Base-by-base conservation (phyloP, 2,888 invertebrate genomes). In the Blastobasis adustella region DNA sequence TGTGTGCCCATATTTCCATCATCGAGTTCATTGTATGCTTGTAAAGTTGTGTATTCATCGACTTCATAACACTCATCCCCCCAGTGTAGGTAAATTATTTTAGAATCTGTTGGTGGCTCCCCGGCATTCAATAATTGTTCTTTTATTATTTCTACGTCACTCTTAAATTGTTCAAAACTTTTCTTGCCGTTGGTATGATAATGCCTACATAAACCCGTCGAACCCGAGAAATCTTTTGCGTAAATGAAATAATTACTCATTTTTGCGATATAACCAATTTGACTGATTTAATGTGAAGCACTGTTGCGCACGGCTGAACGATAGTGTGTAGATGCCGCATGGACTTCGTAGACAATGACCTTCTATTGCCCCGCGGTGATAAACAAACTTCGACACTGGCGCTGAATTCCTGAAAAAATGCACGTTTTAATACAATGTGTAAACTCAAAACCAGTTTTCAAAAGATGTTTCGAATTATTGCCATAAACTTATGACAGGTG, bases 291-390 rank as follows among this genome's bases (percentile, higher is more conserved):
- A 40, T 3, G 23, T 23, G 23, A 23, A 23, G 23, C 23, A 23
- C 23, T 23, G 23, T 23, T 23, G 23, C 23, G 23, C 23, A 23
- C 23, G 23, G n/a, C 23, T 23, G 23, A 23, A 23, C 23, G 23
- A 23, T 1, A 23, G 23, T 23, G 23, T 23, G 23, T 23, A 23
- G 23, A 3, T 23, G 23, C 23, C 23, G 23, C 23, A 23, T n/a
- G n/a, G n/a, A n/a, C n/a, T n/a, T n/a, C n/a, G n/a, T n/a, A n/a
- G 75, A 54, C 69, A 75, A 57, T 71, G 75, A 38, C 75, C 72
- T 23, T 23, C 23, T 2, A 23, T 3, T 23, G 23, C 23, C 23
- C 23, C 23, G 23, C 23, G 23, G 23, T 2, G 23, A 23, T 3
- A 23, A 23, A 23, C 23, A 23, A 23, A 23, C 1, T 23, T 23